phyloP scores from a whole-genome alignment of 2,113 vertebrate species.

The Syrmaticus mikado region DNA sequence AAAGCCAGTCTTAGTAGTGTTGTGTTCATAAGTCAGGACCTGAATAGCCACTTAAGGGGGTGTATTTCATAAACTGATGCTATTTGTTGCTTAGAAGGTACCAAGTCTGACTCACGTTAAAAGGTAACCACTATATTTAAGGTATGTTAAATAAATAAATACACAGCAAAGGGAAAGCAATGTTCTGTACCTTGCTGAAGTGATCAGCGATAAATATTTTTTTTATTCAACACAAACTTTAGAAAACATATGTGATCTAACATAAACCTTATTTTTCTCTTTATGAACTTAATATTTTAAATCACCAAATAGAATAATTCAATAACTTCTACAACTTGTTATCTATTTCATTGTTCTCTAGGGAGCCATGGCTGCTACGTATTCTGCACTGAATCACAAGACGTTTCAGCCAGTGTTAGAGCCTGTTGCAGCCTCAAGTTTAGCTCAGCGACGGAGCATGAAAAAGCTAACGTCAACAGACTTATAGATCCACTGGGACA shows the following conservation, averaged over 20 bases:
- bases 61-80: not conserved
- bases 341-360: constrained; percentile 62
- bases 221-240: not conserved
- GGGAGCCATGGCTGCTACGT: constrained; percentile 94
- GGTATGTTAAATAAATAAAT: not conserved
- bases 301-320: too few relatives aligned
- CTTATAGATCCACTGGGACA: constrained; percentile 83
- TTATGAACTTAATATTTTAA: not conserved
- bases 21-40: not conserved
- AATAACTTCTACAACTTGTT: not conserved
- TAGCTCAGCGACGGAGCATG: constrained; percentile 96
- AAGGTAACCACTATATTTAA: not conserved
- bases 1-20: not conserved
- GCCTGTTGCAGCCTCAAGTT: constrained; percentile 94
- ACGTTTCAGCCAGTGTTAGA: constrained; percentile 94
- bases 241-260: not conserved
- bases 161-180: not conserved
- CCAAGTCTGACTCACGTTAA: not conserved
- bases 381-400: constrained; percentile 93
- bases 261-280: not conserved
- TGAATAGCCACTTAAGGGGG: not conserved
- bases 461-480: constrained; percentile 97
- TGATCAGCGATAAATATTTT: not conserved
- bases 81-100: not conserved
- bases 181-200: not conserved